Conservation (phyloP, 2,888 invertebrate species). For the Lymantria dispar region DNA sequence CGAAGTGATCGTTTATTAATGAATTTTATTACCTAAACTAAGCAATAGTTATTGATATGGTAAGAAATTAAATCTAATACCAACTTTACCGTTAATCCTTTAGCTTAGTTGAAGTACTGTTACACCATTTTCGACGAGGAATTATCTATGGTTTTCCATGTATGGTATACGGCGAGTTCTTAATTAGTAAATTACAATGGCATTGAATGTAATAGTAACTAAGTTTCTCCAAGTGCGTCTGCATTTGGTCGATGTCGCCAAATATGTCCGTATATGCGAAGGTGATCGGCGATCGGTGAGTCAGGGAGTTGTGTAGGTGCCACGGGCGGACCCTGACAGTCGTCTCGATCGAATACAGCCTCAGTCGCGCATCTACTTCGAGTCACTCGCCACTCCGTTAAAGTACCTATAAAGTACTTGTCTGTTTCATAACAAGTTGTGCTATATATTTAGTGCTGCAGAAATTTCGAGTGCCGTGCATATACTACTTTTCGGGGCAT, state of each 20-base stretch:
- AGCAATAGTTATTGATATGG: too few species aligned
- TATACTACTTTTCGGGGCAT: constrained; percentile 24
- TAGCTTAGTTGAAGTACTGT: too few species aligned
- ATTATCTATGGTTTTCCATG: neutral
- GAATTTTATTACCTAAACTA: too few species aligned
- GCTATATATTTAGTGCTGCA: constrained; percentile 40
- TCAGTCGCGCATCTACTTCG: constrained; percentile 59
- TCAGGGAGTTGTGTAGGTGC: constrained; percentile 65
- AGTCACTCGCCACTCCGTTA: constrained; percentile 46
- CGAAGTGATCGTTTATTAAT: too few species aligned
- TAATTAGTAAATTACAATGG: constrained; percentile 33
- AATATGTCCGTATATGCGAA: constrained; percentile 77
- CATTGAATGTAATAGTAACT: constrained; percentile 54
- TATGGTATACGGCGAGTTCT: constrained; percentile 8
- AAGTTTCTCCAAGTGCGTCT: constrained; percentile 47
- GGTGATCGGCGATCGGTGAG: constrained; percentile 68
- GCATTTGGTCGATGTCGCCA: constrained; percentile 71
- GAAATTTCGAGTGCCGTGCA: constrained; percentile 40
- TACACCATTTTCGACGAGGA: too few species aligned
- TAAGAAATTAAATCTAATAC: too few species aligned
- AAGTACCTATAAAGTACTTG: constrained; percentile 39
- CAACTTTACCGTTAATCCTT: too few species aligned
- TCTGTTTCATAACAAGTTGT: constrained; percentile 46
- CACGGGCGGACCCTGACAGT: constrained; percentile 47
- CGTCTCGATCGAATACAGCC: constrained; percentile 37